Evolutionary conservation across 1,140 invertebrate species (phyloP).

Genomic region (Neotoxoptera formosana): DNA sequence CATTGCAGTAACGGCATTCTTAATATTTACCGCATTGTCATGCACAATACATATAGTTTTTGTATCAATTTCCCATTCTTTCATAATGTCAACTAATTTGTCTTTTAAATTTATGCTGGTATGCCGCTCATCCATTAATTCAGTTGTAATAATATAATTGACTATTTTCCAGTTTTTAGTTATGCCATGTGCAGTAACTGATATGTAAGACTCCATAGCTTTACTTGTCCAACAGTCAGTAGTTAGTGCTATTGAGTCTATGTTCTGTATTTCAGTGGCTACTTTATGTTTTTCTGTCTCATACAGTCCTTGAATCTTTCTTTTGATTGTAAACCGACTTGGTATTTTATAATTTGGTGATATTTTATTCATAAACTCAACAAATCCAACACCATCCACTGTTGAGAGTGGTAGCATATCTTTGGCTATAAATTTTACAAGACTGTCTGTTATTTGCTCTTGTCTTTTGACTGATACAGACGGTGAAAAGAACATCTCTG

Average conservation of each 20-base stretch:
- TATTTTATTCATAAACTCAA: conserved; percentile 2
- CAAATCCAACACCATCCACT: conserved; percentile 17
- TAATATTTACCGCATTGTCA: conserved; percentile 16
- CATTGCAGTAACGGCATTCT: conserved; percentile 25
- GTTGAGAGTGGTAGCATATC: conserved; percentile 17
- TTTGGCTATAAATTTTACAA: conserved; percentile 19
- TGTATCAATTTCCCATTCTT: conserved; percentile 17
- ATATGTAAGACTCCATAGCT: conserved; percentile 29
- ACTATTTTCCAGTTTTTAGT: conserved; percentile 31
- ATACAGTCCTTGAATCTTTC: conserved; percentile 13
- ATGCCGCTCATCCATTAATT: conserved; percentile 23
- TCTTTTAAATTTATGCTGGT: conserved; percentile 25
- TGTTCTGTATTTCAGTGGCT: conserved; percentile 12
- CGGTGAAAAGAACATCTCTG: conserved; percentile 12
- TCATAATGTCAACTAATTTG: conserved; percentile 23
- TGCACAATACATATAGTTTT: conserved; percentile 16
- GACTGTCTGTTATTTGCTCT: conserved; percentile 17
- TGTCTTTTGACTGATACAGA: conserved; percentile 3
- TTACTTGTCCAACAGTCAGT: conserved; percentile 38
- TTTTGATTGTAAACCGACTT: conserved; percentile 7
- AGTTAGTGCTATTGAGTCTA: conserved; percentile 19
- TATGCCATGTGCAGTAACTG: conserved; percentile 4
- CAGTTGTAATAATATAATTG: conserved; percentile 23
- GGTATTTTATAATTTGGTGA: conserved; percentile 14
- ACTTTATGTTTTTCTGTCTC: conserved; percentile 14